A percentile compares a stretch with the other conserved stretches of the same genome.
Conservation (phyloP, 92 coral and sea anemone species). For the Actinostola sp. region DNA sequence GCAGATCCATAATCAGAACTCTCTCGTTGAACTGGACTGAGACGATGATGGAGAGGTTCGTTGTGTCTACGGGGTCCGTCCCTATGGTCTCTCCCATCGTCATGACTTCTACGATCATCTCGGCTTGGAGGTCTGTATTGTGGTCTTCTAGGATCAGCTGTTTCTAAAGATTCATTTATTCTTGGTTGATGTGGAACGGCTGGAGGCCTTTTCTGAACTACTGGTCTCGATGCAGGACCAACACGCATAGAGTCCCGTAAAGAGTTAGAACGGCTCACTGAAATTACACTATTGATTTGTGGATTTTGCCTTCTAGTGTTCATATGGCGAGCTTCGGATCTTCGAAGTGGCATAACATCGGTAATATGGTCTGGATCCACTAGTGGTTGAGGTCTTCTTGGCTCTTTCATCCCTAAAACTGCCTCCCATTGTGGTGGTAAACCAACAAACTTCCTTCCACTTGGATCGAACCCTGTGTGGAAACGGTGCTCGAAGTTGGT, state of each 20-base stretch:
- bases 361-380: slow-evolving; percentile 97
- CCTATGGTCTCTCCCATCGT: slow-evolving; percentile 26
- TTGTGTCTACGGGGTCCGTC: slow-evolving; percentile 33
- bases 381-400: slow-evolving; percentile 82
- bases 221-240: slow-evolving; percentile 61
- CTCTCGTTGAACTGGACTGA: slow-evolving; percentile 58
- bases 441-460: slow-evolving; percentile 79
- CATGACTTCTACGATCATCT: slow-evolving; percentile 18
- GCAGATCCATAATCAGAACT: slow-evolving; percentile 92
- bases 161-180: slow-evolving; percentile 34
- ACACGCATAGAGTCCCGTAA: slow-evolving; percentile 87
- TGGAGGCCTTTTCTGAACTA: slow-evolving; percentile 8
- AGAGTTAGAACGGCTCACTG: slow-evolving; percentile 95
- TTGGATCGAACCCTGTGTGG: slow-evolving; percentile 87
- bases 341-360: slow-evolving; percentile 82
- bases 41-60: slow-evolving; percentile 19
- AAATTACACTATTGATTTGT: slow-evolving; percentile 51
- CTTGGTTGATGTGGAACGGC: slow-evolving; percentile 13
- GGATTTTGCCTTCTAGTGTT: slow-evolving; percentile 56
- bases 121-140: slow-evolving; percentile 27
- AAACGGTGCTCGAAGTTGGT: slow-evolving; percentile 92
- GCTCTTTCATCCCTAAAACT: slow-evolving; percentile 62
- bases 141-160: slow-evolving; percentile 27
- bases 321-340: slow-evolving; percentile 71
- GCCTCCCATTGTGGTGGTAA: slow-evolving; percentile 99